Percentiles rank a stretch among this genome's conserved stretches.
Evolutionary conservation across 2,797 vertebrate genomes (phyloP).

Genomic region (Cyprinodon diabolis): DNA sequence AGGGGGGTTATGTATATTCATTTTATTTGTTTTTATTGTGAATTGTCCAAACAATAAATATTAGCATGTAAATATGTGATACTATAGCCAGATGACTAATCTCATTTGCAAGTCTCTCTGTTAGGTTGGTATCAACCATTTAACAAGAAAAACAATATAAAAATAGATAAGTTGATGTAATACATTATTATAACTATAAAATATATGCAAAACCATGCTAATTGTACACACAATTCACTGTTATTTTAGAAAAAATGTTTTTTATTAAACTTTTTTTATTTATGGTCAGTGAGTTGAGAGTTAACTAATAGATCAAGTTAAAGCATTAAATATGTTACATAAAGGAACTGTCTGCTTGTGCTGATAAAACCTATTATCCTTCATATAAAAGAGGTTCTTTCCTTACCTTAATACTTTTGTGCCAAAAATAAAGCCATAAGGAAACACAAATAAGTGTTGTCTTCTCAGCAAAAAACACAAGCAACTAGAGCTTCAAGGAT

Average conservation of each 20-base stretch:
- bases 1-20: no score
- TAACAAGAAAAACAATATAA: not conserved
- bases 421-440: constrained; percentile 4
- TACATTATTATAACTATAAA: not conserved
- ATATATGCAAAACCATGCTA: not conserved
- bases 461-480: constrained; percentile 15
- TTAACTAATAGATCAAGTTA: no score
- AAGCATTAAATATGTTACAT: no score
- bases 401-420: constrained; percentile 54
- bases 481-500: constrained; percentile 3
- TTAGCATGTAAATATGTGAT: not conserved
- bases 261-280: no score
- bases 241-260: no score
- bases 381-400: not conserved
- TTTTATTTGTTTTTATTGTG: not conserved
- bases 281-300: no score
- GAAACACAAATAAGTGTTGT: constrained; percentile 15
- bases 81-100: not conserved
- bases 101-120: not conserved
- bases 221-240: not conserved
- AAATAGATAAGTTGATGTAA: not conserved
- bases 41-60: not conserved
- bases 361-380: not conserved
- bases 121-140: not conserved
- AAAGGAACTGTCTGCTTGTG: no score